Evolutionary conservation across 2,888 invertebrate species (phyloP), one percentile per base, ranked within the genome.

Genomic region (Clitarchus hookeri): DNA sequence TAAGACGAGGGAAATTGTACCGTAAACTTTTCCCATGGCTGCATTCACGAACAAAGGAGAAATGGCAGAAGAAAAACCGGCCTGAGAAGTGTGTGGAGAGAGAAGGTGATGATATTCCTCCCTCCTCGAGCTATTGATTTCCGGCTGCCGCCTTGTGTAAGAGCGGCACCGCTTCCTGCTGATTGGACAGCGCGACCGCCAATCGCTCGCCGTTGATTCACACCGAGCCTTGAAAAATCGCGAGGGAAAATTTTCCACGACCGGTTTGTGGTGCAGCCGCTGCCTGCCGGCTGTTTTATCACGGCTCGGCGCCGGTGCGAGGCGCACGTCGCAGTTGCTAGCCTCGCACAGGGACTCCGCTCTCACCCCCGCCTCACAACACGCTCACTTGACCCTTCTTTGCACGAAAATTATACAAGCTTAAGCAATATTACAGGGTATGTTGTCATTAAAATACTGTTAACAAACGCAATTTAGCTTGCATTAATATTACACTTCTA

Each of bases 231-330:
- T 87, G 87, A 85, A 85, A 87, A 87, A 87, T 85, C 80, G 87
- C 87, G 87, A 86, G 86, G 87, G 87, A 87, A 87, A 86, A 82
- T 23, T 85, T 87, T 87, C 87, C 87, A 87, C 85, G 84, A 84
- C 54, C 44, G 65, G n/a, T 65, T 16, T 65, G 11, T 65, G 16
- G 19, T 16, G 6, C 65, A 65, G n/a, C 65, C 8, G 8, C 19
- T 23, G 65, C 36, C 53, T 19, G 53, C 53, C 19, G 8, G 13
- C 19, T 65, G 65, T 65, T 65, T 1, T 23, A 65, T 23, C 65
- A 23, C 65, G 8, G 19, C n/a, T 0, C n/a, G n/a, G 23, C 65
- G 65, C 19, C n/a, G 8, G 19, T 23, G 65, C 65, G 19, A n/a
- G 23, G n/a, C 19, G 53, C 53, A 8, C n/a, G 2, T 2, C 8